These are phyloP conservation scores for Bergia puertoricense DNA, from an alignment of 92 coral and sea anemone species.

Conservation along the genomic window DNA sequence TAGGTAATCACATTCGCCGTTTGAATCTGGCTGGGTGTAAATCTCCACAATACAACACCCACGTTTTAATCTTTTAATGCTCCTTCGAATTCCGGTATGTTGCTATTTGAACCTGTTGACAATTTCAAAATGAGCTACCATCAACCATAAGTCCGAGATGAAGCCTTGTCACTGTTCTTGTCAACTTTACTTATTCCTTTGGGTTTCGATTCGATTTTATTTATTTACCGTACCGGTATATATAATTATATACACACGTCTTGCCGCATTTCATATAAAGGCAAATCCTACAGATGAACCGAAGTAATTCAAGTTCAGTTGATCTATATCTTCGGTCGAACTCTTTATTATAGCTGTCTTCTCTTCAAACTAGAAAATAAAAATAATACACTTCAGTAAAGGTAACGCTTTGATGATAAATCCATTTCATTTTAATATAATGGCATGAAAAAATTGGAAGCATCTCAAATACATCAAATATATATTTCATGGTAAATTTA, in stretches of 20 bases:
- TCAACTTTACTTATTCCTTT: background rate
- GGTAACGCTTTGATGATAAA: background rate
- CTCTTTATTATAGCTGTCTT: background rate
- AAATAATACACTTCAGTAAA: background rate
- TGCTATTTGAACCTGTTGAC: background rate
- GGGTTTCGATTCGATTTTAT: background rate
- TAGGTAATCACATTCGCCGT: background rate
- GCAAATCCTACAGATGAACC: background rate
- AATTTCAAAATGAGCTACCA: background rate
- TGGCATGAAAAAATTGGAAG: background rate
- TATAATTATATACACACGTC: background rate
- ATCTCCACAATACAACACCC: conserved; percentile 28
- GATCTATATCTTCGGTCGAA: background rate
- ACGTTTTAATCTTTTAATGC: background rate
- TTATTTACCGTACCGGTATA: background rate
- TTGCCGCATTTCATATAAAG: conserved; percentile 8
- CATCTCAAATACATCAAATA: background rate
- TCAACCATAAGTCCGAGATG: background rate
- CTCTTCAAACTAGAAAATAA: background rate
- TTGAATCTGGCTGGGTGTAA: conserved; percentile 15
- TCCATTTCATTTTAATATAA: conserved; percentile 2
- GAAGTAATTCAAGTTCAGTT: background rate
- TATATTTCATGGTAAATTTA: background rate
- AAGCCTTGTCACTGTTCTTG: background rate
- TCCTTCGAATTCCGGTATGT: conserved; percentile 6